A percentile compares a stretch with the other conserved stretches of the same genome.
Conservation (phyloP, 2,113 vertebrate species). For the Myotis yumanensis region DNA sequence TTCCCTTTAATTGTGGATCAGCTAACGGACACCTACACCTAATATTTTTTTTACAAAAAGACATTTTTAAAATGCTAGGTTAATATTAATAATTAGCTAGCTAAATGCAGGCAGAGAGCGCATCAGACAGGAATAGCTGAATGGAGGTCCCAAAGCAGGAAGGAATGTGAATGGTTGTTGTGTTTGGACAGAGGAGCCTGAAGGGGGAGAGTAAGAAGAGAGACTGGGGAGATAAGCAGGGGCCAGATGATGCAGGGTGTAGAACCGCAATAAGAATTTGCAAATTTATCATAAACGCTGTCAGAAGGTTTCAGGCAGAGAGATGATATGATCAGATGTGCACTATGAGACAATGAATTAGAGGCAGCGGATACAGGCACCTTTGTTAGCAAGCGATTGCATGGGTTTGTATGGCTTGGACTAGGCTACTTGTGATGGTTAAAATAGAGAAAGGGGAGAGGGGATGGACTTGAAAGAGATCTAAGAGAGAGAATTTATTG, state of each 20-base stretch:
- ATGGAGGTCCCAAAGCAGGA: not conserved
- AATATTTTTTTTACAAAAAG: not conserved
- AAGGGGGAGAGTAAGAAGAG: not conserved
- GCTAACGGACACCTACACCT: not conserved
- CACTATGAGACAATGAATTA: not conserved
- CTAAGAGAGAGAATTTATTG: not conserved
- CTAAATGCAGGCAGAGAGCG: not conserved
- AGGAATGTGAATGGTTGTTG: slow-evolving; percentile 17
- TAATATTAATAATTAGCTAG: slow-evolving; percentile 18
- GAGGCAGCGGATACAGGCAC: not conserved
- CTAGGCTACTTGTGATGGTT: not conserved
- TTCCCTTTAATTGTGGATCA: slow-evolving; percentile 20
- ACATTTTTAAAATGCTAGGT: slow-evolving; percentile 34
- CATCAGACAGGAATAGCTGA: not conserved
- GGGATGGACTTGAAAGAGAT: not conserved
- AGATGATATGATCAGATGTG: not conserved
- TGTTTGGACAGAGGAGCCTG: not conserved
- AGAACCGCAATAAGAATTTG: not conserved
- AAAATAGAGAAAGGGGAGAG: not conserved
- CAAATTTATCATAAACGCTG: slow-evolving; percentile 28
- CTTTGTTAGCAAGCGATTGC: not conserved
- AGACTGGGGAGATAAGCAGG: not conserved
- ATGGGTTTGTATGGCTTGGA: not conserved
- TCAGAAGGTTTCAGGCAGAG: slow-evolving; percentile 30
- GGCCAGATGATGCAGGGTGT: not conserved